Evolutionary conservation across 1,140 invertebrate genomes (phyloP).

Genomic region (Zaprionus camerounensis): DNA sequence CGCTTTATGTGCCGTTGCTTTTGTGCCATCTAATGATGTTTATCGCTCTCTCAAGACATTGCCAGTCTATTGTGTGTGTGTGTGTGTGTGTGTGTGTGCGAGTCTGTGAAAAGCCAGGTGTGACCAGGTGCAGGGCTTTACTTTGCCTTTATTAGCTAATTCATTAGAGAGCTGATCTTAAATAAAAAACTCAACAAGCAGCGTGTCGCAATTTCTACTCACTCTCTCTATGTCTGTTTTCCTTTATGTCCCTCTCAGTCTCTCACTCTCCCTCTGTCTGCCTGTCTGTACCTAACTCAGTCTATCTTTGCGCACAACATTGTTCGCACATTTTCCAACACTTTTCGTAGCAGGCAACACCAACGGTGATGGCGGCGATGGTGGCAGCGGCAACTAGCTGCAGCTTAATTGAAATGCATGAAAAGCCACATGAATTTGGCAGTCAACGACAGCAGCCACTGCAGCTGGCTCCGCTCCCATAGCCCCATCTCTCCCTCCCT

Average conservation of each 20-base stretch:
- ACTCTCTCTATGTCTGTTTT: background rate
- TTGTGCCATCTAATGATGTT: conserved; percentile 76
- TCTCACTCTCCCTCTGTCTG: background rate
- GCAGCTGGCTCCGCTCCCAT: conserved; percentile 18
- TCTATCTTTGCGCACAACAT: conserved; percentile 24
- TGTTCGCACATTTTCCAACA: conserved; percentile 66
- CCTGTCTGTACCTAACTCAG: background rate
- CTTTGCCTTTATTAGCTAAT: conserved; percentile 73
- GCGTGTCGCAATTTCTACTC: background rate
- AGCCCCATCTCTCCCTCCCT: background rate
- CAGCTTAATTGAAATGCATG: conserved; percentile 79
- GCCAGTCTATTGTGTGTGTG: conserved; percentile 49
- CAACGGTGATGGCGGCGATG: background rate
- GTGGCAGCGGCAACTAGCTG: conserved; percentile 34
- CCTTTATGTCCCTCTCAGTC: background rate
- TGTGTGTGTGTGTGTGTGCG: conserved; percentile 8
- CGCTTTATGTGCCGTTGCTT: conserved; percentile 62
- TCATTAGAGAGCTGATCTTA: conserved; percentile 68
- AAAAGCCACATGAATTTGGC: conserved; percentile 73
- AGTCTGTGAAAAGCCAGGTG: conserved; percentile 30
- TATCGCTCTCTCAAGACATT: conserved; percentile 67
- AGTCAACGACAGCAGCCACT: conserved; percentile 55
- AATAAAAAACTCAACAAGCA: conserved; percentile 31
- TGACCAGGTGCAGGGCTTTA: conserved; percentile 35
- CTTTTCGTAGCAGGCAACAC: conserved; percentile 48